Evolutionary conservation across 2,888 invertebrate genomes (phyloP).

Genomic region (Asteroscopus sphinx): DNA sequence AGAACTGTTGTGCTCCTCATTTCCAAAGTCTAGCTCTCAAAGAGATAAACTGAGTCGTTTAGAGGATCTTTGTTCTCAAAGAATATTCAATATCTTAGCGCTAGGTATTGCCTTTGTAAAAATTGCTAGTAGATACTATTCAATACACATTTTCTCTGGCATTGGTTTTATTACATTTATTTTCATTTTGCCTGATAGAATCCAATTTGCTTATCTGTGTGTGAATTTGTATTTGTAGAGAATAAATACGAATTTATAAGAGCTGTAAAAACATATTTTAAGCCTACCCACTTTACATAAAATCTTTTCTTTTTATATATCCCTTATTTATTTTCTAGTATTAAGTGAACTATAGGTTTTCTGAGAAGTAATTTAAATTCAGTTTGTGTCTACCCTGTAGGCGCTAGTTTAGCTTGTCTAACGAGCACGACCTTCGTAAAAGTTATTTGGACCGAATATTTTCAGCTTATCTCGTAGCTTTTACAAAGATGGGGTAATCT

Average conservation of each 20-base stretch:
- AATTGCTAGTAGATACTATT: constrained; percentile 34
- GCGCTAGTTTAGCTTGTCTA: constrained; percentile 26
- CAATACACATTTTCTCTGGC: constrained; percentile 22
- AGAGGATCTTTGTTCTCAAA: constrained; percentile 49
- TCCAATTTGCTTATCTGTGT: constrained; percentile 42
- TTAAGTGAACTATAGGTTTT: constrained; percentile 6
- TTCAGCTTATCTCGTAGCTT: constrained; percentile 31
- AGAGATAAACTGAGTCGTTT: constrained; percentile 37
- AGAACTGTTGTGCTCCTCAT: constrained; percentile 25
- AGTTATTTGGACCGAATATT: constrained; percentile 39
- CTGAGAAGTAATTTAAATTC: constrained; percentile 32
- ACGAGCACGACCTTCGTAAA: constrained; percentile 25
- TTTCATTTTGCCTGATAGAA: constrained; percentile 19
- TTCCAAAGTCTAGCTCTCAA: constrained; percentile 30
- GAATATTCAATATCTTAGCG: constrained; percentile 49
- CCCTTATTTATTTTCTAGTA: not conserved
- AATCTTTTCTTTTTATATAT: too few relatives aligned
- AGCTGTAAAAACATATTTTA: too few relatives aligned
- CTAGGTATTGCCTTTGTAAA: constrained; percentile 39
- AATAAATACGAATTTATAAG: too few relatives aligned
- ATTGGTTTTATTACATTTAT: constrained; percentile 26
- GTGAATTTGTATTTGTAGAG: constrained; percentile 17
- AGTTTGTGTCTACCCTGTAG: constrained; percentile 12
- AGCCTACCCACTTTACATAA: too few relatives aligned
- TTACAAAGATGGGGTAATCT: constrained; percentile 19